phyloP scores from a whole-genome alignment of 2,888 invertebrate species.

The Dynastes tityus region DNA sequence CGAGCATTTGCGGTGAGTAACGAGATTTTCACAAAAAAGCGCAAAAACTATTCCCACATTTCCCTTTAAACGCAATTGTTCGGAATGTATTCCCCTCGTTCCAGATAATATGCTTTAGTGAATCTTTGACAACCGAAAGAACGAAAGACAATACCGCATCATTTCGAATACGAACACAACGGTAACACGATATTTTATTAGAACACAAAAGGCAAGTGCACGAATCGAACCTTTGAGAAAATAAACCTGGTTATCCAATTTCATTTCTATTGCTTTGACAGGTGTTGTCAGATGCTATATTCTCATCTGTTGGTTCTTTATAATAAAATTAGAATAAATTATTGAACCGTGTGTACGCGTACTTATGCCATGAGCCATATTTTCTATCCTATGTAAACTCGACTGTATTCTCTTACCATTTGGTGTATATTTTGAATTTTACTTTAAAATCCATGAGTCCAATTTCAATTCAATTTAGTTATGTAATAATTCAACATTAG shows the following conservation, averaged over 20 bases:
- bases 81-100: neutral
- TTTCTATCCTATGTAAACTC: too few relatives aligned
- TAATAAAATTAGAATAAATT: neutral
- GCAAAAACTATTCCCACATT: constrained; percentile 5
- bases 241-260: constrained; percentile 17
- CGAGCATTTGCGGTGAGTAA: constrained; percentile 68
- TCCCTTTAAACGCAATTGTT: constrained; percentile 19
- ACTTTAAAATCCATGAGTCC: too few relatives aligned
- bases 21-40: constrained; percentile 19
- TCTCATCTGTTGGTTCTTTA: neutral
- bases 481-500: too few relatives aligned
- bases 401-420: too few relatives aligned
- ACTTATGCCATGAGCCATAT: too few relatives aligned
- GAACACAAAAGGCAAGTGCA: constrained; percentile 21
- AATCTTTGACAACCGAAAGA: neutral
- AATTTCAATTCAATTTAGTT: too few relatives aligned
- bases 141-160: constrained; percentile 21
- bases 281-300: constrained; percentile 26
- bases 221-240: constrained; percentile 4
- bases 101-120: neutral
- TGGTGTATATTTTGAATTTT: too few relatives aligned
- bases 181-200: constrained; percentile 30
- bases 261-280: constrained; percentile 13
- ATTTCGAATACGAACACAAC: constrained; percentile 12
- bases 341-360: neutral